Percentiles rank a stretch among this genome's conserved stretches.
Conservation (phyloP, 2,113 vertebrate species). For the Galeopterus variegatus region DNA sequence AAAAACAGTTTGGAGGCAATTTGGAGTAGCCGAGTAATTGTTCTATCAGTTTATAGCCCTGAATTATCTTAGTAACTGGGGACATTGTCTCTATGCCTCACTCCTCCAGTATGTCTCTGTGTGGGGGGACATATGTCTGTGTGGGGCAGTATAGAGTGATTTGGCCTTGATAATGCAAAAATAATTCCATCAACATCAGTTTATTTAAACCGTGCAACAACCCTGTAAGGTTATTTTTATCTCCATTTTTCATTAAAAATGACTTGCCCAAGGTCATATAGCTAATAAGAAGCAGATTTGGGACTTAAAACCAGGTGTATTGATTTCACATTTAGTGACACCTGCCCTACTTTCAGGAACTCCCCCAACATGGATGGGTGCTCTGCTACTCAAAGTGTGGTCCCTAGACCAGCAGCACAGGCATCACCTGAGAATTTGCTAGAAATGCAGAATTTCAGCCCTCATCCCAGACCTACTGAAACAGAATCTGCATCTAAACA, state of each 20-base stretch:
- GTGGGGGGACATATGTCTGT: too few species aligned
- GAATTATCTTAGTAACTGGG: background rate
- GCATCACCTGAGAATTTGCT: background rate
- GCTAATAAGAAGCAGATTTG: background rate
- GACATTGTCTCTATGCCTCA: background rate
- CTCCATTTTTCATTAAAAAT: background rate
- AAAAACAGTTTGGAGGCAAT: slow-evolving; percentile 9
- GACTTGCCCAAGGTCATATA: background rate
- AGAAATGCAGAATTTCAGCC: background rate
- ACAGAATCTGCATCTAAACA: background rate
- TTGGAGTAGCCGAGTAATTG: background rate
- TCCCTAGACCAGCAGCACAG: background rate
- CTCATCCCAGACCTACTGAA: background rate
- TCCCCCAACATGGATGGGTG: background rate
- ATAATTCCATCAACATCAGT: background rate
- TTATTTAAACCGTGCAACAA: background rate
- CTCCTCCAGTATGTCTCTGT: background rate
- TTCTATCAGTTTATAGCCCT: background rate
- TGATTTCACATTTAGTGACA: background rate
- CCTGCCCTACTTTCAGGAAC: background rate
- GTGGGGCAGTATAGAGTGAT: background rate
- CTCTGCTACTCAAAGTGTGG: background rate
- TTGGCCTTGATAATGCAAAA: background rate
- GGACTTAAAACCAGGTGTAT: background rate
- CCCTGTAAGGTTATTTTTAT: background rate